Conservation (phyloP, 2,888 invertebrate species). For the Hololepta plana region DNA sequence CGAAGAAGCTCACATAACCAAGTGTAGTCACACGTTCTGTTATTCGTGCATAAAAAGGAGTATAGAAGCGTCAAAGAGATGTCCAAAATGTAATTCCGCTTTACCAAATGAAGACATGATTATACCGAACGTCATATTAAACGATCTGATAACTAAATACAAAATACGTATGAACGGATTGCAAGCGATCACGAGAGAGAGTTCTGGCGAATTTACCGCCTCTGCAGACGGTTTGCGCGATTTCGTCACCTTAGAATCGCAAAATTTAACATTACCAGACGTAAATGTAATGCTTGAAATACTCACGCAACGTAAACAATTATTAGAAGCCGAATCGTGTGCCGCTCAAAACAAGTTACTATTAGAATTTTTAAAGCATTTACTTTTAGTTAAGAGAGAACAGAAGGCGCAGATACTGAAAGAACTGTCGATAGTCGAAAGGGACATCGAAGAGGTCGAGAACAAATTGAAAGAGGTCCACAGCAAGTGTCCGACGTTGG, state of each 20-base stretch:
- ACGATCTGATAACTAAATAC: conserved; percentile 62
- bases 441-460: conserved; percentile 55
- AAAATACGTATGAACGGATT: conserved; percentile 33
- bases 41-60: conserved; percentile 57
- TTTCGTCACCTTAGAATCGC: conserved; percentile 48
- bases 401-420: conserved; percentile 41
- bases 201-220: conserved; percentile 25
- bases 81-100: conserved; percentile 67
- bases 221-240: conserved; percentile 37
- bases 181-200: conserved; percentile 23
- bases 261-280: conserved; percentile 56
- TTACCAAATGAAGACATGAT: conserved; percentile 52
- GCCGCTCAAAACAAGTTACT: conserved; percentile 66
- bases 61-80: conserved; percentile 46
- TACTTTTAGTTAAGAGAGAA: conserved; percentile 53
- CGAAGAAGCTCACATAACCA: conserved; percentile 77
- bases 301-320: conserved; percentile 57
- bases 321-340: conserved; percentile 64
- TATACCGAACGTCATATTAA: conserved; percentile 73
- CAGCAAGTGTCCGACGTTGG: conserved; percentile 36
- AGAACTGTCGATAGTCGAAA: conserved; percentile 58
- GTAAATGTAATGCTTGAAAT: conserved; percentile 69
- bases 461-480: conserved; percentile 39
- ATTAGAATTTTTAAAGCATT: conserved; percentile 64
- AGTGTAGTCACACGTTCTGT: conserved; percentile 88